These are phyloP conservation scores for Gopherus flavomarginatus DNA, from an alignment of 2,113 vertebrate species.

Conservation along the genomic window DNA sequence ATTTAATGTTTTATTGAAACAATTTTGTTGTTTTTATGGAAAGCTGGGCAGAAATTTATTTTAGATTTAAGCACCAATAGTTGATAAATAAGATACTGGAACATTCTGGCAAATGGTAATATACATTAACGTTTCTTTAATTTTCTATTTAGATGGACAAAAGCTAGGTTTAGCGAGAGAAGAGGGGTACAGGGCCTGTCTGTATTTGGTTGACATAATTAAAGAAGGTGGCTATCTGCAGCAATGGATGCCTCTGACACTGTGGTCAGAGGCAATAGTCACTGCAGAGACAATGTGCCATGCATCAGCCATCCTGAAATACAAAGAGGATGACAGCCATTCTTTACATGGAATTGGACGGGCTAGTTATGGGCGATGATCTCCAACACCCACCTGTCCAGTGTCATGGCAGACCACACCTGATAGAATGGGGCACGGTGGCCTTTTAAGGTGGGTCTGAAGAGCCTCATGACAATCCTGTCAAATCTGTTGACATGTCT, in stretches of 20 bases:
- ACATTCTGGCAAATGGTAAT: neutral
- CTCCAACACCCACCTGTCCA: neutral
- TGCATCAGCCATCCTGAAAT: neutral
- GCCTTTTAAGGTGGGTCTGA: neutral
- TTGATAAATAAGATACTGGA: neutral
- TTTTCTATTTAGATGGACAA: neutral
- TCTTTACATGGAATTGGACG: neutral
- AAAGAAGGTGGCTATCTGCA: neutral
- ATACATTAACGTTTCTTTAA: neutral
- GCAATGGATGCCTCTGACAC: no score
- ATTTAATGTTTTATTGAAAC: neutral
- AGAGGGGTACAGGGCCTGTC: neutral
- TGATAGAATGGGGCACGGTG: neutral
- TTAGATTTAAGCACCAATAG: neutral
- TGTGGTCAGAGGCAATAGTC: no score
- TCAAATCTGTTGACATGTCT: neutral
- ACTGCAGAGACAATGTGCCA: neutral
- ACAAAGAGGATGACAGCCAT: neutral
- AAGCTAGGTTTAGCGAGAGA: neutral
- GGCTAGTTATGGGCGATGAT: neutral
- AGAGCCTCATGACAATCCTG: neutral
- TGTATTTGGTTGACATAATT: neutral
- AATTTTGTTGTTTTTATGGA: conserved; percentile 44
- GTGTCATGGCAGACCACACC: neutral
- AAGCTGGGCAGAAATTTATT: conserved; percentile 7